Conservation (phyloP, 2,113 vertebrate genomes). For the Corapipo altera region DNA sequence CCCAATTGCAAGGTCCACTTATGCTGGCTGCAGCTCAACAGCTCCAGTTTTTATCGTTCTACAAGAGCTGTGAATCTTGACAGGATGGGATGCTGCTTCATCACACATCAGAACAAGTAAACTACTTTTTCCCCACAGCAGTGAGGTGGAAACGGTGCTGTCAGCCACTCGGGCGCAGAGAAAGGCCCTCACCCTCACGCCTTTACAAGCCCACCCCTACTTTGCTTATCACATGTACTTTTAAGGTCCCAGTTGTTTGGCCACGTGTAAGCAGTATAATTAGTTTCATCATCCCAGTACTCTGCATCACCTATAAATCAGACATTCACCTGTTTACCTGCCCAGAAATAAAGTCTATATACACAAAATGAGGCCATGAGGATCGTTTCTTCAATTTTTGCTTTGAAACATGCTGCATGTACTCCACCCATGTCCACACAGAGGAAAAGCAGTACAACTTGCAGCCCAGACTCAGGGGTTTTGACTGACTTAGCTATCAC, state of each 20-base stretch:
- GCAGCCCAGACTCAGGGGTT: not conserved
- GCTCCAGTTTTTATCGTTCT: not conserved
- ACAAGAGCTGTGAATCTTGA: not conserved
- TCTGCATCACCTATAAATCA: not conserved
- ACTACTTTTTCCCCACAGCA: not conserved
- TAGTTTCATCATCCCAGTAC: not conserved
- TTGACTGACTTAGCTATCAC: not conserved
- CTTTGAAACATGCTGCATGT: not conserved
- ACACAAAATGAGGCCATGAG: not conserved
- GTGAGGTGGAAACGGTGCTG: rapidly evolving
- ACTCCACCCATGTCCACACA: not conserved
- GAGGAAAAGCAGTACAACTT: not conserved
- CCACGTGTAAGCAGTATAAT: not conserved
- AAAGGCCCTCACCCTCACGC: too few species aligned
- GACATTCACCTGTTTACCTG: not conserved
- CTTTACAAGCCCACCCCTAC: not conserved
- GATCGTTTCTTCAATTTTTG: not conserved
- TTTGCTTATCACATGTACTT: rapidly evolving
- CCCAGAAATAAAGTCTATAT: not conserved
- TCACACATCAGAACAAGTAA: rapidly evolving
- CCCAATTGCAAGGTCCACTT: not conserved
- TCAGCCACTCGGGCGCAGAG: not conserved
- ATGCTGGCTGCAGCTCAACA: not conserved
- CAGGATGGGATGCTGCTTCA: not conserved
- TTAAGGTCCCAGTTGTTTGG: not conserved